Base-by-base conservation (phyloP, 2,113 vertebrate species). In the Caranx ignobilis region DNA sequence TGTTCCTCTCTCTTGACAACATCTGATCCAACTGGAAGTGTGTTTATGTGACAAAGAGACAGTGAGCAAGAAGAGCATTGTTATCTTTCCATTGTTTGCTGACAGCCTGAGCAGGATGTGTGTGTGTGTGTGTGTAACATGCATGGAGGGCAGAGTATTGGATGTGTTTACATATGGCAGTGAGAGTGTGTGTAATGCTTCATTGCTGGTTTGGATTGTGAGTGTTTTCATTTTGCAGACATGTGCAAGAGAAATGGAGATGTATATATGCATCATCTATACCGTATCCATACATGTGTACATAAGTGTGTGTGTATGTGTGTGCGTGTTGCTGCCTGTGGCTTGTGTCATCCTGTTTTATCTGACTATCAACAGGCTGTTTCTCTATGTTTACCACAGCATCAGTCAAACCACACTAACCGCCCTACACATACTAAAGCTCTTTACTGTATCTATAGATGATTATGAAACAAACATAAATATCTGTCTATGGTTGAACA, bases 41-140 rank as follows among this genome's bases (percentile, higher is more conserved):
- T 67, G 82, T 86, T 71, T 82, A 81, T 72, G 83, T 75, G 54
- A 84, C 67, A 75, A 82, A 87, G 68, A 84, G 81, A 35, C 34
- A 35, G 48, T 13, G 52, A 80, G 77, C 5, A 6, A 67, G 59
- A 65, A 45, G 39, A 60, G 18, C 68, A 70, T 34, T 83, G 72
- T 84, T 84, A 71, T 84, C 63, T 81, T 64, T 73, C 59, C 64
- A 68, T 83, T 90, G 79, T 87, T 88, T 86, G 79, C 78, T 62
- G 43, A 86, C 64, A 75, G 71, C 21, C 37, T 57, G 32, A 71
- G 62, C 60, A 63, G 71, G 71, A 75, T 75, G 65, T 69, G 37
- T 26, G 45, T 34, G 55, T 59, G 37, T 32, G 43, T 35, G 56
- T 65, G 16, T 50, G 11, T 50, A 1, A 0, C 9, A 60, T 45